Evolutionary conservation across 2,113 vertebrate species (phyloP).

Genomic region (Hippolais icterina): DNA sequence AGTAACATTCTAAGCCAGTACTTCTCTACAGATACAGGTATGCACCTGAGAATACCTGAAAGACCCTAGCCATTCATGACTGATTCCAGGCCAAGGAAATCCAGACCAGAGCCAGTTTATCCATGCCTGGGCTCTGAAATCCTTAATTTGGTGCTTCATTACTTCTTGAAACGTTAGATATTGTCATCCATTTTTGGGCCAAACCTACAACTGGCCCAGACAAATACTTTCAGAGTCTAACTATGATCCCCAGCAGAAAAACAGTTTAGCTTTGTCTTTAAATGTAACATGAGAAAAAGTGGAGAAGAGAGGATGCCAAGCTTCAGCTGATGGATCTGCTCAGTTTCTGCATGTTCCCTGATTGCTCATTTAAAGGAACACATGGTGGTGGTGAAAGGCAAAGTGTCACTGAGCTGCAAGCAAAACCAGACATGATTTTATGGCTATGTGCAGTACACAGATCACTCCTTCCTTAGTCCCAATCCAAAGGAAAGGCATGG

Average conservation of each 20-base stretch:
- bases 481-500: constrained; percentile 1
- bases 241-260: not conserved
- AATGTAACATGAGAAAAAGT: not conserved
- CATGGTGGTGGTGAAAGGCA: not conserved
- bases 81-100: not conserved
- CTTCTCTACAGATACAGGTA: not conserved
- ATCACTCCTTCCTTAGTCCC: not conserved
- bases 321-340: not conserved
- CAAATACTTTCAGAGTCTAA: not conserved
- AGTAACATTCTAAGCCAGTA: not conserved
- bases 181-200: not conserved
- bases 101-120: not conserved
- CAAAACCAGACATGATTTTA: constrained; percentile 1
- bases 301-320: not conserved
- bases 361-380: not conserved
- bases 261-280: not conserved
- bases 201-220: not conserved
- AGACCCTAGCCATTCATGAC: not conserved
- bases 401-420: not conserved
- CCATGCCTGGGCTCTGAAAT: not conserved
- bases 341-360: not conserved
- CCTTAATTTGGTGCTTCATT: not conserved
- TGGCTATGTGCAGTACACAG: not conserved
- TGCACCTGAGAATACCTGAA: not conserved
- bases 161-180: not conserved